phyloP scores from a whole-genome alignment of 1,140 invertebrate genomes.

The Drosophila pectinifera region DNA sequence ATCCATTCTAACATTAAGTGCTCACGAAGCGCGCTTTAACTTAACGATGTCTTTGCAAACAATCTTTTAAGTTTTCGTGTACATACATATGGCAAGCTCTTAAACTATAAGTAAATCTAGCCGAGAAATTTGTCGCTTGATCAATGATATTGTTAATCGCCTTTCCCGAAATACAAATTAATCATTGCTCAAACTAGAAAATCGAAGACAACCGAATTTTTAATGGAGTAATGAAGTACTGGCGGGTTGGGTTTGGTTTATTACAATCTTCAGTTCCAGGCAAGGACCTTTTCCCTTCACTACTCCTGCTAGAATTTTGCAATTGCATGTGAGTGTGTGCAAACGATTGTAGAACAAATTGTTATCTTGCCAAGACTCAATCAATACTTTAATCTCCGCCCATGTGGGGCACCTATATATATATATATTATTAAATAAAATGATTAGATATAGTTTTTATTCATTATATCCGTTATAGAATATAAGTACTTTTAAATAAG shows the following conservation, averaged over 20 bases:
- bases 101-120: constrained; percentile 24
- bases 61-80: constrained; percentile 1
- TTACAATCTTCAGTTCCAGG: background rate
- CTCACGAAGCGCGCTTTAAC: background rate
- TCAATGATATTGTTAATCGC: constrained; percentile 37
- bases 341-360: constrained; percentile 1
- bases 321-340: constrained; percentile 3
- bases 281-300: no score
- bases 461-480: no score
- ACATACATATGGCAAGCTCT: constrained; percentile 34
- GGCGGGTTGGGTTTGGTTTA: background rate
- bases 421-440: constrained; percentile 36
- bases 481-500: no score
- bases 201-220: constrained; percentile 1
- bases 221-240: background rate
- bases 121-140: constrained; percentile 7
- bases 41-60: background rate
- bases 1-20: constrained; percentile 15
- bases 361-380: background rate
- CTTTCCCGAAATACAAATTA: constrained; percentile 34
- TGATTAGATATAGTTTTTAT: no score
- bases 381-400: background rate
- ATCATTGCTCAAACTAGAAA: constrained; percentile 27
- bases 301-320: background rate
- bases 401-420: constrained; percentile 33